Evolutionary conservation across 2,113 vertebrate species (phyloP).

Genomic region (Trinectes maculatus): DNA sequence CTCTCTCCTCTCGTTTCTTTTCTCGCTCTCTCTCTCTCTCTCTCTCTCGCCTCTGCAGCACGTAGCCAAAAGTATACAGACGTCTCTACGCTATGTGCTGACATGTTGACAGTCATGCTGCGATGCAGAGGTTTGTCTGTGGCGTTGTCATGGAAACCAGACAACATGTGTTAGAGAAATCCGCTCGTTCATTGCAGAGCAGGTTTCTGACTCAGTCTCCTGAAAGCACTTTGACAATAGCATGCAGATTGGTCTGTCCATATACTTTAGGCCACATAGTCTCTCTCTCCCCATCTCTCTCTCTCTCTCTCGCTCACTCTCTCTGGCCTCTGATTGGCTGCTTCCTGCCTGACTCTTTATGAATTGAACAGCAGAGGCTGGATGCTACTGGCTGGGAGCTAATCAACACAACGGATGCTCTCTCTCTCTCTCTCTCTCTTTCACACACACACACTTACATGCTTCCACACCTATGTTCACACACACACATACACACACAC

Average conservation of each 20-base stretch:
- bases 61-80: too few relatives aligned
- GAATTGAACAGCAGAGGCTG: slow-evolving; percentile 73
- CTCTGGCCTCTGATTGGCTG: slow-evolving; percentile 60
- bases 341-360: slow-evolving; percentile 68
- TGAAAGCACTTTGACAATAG: too few relatives aligned
- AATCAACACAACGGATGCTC: slow-evolving; percentile 59
- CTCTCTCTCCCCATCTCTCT: not conserved
- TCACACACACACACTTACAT: slow-evolving; percentile 21
- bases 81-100: too few relatives aligned
- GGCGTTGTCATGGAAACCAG: too few relatives aligned
- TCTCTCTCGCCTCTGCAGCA: not conserved
- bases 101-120: too few relatives aligned
- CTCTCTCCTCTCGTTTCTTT: slow-evolving; percentile 2
- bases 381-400: slow-evolving; percentile 70
- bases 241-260: slow-evolving; percentile 9
- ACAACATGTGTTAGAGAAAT: too few relatives aligned
- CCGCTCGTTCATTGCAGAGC: too few relatives aligned
- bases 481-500: slow-evolving; percentile 8
- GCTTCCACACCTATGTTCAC: slow-evolving; percentile 6
- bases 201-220: too few relatives aligned
- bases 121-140: too few relatives aligned
- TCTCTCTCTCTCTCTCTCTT: slow-evolving; percentile 31
- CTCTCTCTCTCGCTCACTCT: too few relatives aligned
- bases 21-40: slow-evolving; percentile 1
- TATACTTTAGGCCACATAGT: slow-evolving; percentile 5